A percentile compares a stretch with the other conserved stretches of the same genome.
Evolutionary conservation across 2,113 vertebrate genomes (phyloP).

Genomic region (human (Homo sapiens)): GRCh38 chr7:31666501-31667000

Average conservation of each 20-base stretch:
- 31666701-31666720: neutral
- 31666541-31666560: neutral
- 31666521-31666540: neutral
- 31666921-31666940: neutral
- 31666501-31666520: neutral
- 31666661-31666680: neutral
- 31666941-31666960: neutral
- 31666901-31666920: neutral
- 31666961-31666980: neutral
- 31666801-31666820: neutral
- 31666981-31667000: neutral
- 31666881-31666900: too few species aligned
- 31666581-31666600: neutral
- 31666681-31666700: neutral
- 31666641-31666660: neutral
- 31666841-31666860: neutral
- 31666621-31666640: neutral
- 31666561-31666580: neutral
- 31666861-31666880: neutral
- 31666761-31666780: neutral
- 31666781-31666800: neutral
- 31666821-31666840: neutral
- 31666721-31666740: neutral
- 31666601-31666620: neutral
- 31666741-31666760: neutral